Conservation (phyloP, 2,797 vertebrate genomes). For the Galago senegalensis region DNA sequence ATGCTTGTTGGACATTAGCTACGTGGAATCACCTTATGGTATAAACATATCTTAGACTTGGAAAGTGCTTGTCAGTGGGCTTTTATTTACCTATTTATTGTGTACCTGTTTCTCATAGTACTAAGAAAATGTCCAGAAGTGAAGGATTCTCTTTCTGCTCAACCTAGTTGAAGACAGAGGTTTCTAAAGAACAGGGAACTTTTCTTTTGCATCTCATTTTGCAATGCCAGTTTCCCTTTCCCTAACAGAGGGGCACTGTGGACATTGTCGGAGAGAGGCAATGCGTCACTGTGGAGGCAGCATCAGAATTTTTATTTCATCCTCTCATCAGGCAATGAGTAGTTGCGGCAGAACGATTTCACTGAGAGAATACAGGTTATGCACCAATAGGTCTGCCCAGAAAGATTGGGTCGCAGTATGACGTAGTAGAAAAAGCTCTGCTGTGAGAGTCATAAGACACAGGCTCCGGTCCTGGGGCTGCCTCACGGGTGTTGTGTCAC, state of each 20-base stretch:
- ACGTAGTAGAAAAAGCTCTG: not conserved
- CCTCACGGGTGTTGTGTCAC: not conserved
- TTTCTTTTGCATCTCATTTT: not conserved
- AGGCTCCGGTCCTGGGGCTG: not conserved
- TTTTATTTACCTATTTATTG: not conserved
- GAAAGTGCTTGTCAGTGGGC: not conserved
- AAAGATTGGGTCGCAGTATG: not conserved
- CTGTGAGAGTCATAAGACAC: not conserved
- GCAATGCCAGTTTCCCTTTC: conserved; percentile 26
- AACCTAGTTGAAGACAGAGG: too few relatives aligned
- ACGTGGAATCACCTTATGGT: not conserved
- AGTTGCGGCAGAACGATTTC: conserved; percentile 69
- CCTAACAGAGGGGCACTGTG: conserved; percentile 67
- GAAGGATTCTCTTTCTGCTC: conserved; percentile 33
- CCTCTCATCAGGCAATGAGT: not conserved
- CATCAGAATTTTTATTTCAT: conserved; percentile 54
- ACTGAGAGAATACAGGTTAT: not conserved
- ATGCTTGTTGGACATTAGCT: not conserved
- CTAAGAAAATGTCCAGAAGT: not conserved
- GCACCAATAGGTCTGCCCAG: conserved; percentile 21
- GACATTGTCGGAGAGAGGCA: conserved; percentile 61
- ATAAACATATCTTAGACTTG: not conserved
- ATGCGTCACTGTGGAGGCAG: conserved; percentile 71
- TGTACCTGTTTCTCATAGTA: not conserved
- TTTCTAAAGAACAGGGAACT: not conserved